phyloP scores from a whole-genome alignment of 2,888 invertebrate species.

The Ditula angustiorana region DNA sequence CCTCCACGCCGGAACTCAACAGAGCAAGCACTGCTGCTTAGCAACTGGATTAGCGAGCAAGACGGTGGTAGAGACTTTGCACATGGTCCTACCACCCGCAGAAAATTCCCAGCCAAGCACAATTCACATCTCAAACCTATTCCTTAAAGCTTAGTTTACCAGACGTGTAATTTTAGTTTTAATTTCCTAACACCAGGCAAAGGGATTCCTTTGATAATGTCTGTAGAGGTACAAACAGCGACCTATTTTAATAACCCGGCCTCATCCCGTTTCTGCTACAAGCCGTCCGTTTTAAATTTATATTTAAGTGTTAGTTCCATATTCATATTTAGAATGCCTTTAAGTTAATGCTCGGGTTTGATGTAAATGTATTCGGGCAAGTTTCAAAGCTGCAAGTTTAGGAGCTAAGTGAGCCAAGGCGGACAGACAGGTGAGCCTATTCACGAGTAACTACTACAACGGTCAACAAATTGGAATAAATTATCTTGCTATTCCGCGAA shows the following conservation, averaged over 20 bases:
- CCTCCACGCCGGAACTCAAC: too few relatives aligned
- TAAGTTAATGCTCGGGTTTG: constrained; percentile 28
- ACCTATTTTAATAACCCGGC: neutral
- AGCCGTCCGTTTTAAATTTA: constrained; percentile 14
- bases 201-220: neutral
- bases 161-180: too few relatives aligned
- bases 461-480: neutral
- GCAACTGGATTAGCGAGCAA: too few relatives aligned
- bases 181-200: neutral
- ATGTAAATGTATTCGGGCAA: constrained; percentile 37
- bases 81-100: too few relatives aligned
- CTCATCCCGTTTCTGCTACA: neutral
- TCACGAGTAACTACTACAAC: neutral
- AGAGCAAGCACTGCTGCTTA: too few relatives aligned
- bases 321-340: constrained; percentile 37
- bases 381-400: constrained; percentile 34
- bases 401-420: constrained; percentile 25
- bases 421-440: neutral
- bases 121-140: too few relatives aligned
- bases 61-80: too few relatives aligned
- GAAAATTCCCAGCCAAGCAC: too few relatives aligned
- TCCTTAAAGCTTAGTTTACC: too few relatives aligned
- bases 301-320: constrained; percentile 31
- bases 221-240: too few relatives aligned
- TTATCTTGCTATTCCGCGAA: too few relatives aligned